Conservation (phyloP, 23 tunicate species). For the Halocynthia roretzi region DNA sequence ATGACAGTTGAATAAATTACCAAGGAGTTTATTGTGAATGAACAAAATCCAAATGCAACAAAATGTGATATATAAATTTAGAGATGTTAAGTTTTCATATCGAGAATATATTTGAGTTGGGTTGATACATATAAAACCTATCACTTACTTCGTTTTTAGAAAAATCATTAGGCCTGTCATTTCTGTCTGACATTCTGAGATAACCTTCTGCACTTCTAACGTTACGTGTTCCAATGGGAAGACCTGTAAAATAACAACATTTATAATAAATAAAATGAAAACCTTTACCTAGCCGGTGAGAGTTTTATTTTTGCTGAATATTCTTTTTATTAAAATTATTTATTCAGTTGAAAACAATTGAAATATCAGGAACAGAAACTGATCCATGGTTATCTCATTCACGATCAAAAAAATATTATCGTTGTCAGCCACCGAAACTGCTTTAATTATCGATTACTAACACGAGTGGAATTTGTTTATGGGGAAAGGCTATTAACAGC, state of each 20-base stretch:
- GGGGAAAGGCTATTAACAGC: neutral
- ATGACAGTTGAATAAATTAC: no score
- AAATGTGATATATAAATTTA: no score
- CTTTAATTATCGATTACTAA: neutral
- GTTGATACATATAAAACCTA: no score
- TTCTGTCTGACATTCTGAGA: neutral
- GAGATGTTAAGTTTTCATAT: no score
- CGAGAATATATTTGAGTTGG: no score
- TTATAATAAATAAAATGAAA: neutral
- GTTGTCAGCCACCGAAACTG: neutral
- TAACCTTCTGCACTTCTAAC: constrained; percentile 13
- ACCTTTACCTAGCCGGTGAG: no score
- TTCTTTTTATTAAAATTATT: no score
- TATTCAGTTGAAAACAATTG: no score
- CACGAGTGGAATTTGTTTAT: neutral
- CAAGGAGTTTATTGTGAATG: no score
- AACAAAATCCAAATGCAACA: no score
- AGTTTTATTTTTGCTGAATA: no score
- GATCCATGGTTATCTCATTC: neutral
- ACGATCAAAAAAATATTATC: neutral
- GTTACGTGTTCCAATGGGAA: neutral
- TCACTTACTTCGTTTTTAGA: neutral
- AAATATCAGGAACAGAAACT: no score
- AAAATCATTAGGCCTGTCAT: constrained; percentile 8
- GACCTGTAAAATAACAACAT: neutral